Base-by-base conservation (phyloP, 2,888 invertebrate genomes). In the Lymantria dispar region DNA sequence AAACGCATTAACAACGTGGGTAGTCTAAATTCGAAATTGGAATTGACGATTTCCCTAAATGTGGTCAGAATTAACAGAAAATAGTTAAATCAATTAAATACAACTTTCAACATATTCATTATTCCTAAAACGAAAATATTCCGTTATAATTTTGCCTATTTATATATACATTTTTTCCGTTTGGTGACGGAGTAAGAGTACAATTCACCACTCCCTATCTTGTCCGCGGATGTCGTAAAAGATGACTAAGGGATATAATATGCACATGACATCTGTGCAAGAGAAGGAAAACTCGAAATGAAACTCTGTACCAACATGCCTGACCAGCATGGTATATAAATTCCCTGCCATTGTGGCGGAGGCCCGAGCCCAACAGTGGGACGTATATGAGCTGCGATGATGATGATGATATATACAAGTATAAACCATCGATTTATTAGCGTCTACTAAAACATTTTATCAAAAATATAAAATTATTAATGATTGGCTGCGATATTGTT, bases 1-100 rank as follows among this genome's bases (percentile, higher is more conserved):
- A 83, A 83, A 82, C 66, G 73, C 70, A 83, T 81, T 79, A 78
- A 78, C 85, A 58, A 75, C 84, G 83, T 83, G 84, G 84, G 85
- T 75, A 85, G 86, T 85, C 83, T 51, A 50, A 60, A 56, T 46
- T 39, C 7, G 59, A 59, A 42, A 65, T 58, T 65, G 43, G 55
- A 48, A 45, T 62, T 64, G 70, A 67, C 56, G 55, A 54, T 54
- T 69, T 56, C 58, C 58, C 52, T 47, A 64, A 58, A 58, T 50
- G 44, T 57, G 22, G 43, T 40, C 50, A 52, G 51, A 62, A 57
- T 61, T 50, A 64, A 62, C 51, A 50, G 30, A 40, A 55, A 58
- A 64, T 58, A 53, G 53, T 52, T 39, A 33, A 61, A 54, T 62
- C 66, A 69, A 75, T 75, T 74, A 67, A 60, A 33, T 22, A 69